A percentile compares a stretch with the other conserved stretches of the same genome.
Evolutionary conservation across 2,888 invertebrate species (phyloP).

Genomic region (Trachelus stipa): DNA sequence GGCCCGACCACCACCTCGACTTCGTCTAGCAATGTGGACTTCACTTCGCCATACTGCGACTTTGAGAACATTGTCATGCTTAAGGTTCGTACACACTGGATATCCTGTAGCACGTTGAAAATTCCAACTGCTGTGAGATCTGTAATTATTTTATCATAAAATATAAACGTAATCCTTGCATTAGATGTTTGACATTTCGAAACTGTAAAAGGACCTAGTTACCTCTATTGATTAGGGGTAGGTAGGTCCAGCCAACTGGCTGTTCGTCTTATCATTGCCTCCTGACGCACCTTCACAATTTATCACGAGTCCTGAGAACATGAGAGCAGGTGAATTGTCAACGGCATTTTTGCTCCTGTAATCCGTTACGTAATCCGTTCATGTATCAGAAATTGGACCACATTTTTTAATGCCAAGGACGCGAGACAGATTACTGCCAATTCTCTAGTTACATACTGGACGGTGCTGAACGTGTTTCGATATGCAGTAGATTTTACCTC

Average conservation of each 20-base stretch:
- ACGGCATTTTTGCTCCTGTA: neutral
- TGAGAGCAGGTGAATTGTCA: neutral
- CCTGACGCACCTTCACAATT: neutral
- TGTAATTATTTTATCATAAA: neutral
- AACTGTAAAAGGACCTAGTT: too few relatives aligned
- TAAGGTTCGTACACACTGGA: neutral
- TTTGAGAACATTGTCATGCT: conserved; percentile 35
- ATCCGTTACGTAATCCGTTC: neutral
- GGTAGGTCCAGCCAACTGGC: too few relatives aligned
- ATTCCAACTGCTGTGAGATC: neutral
- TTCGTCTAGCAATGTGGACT: conserved; percentile 34
- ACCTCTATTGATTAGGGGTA: too few relatives aligned
- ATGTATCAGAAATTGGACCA: neutral
- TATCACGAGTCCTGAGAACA: neutral
- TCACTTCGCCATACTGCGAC: conserved; percentile 39
- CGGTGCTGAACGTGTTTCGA: neutral
- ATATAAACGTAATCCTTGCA: neutral
- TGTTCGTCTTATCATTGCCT: neutral
- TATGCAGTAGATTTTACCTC: neutral
- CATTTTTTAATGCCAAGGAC: neutral
- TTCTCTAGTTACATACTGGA: neutral
- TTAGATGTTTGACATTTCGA: neutral
- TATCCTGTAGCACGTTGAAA: neutral
- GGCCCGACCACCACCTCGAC: conserved; percentile 57
- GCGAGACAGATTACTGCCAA: neutral